Evolutionary conservation across 2,113 vertebrate genomes (phyloP), one percentile per base, ranked within the genome.

Genomic region (Cochlearius cochlearius): DNA sequence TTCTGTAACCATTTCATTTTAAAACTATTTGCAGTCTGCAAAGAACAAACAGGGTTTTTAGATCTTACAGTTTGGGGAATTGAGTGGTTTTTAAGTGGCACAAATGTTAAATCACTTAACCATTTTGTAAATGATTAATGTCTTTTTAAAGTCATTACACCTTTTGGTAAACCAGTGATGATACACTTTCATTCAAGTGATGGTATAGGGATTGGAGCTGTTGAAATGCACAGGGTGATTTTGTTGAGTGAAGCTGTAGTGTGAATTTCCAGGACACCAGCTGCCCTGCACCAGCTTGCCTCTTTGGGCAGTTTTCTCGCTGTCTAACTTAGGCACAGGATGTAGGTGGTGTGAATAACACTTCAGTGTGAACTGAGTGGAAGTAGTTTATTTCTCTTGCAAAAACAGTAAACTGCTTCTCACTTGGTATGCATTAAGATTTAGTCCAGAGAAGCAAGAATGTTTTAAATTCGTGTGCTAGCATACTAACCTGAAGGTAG

Each of bases 331-430:
- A 82, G 41, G 92, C 94, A 90, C 53, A 86, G 92, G 87, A 73
- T 93, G 96, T 97, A 95, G 96, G 96, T 96, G 93, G 96, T 96
- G 96, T 63, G 81, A 96, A 94, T 73, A 93, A 79, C 96, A 83
- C 94, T 88, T 94, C 30, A 53, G 7, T 45, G 85, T 93, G 92
- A 96, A 83, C 90, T 38, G 88, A 88, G 73, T 94, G 92, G 78
- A 96, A 93, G 74, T 66, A 72, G 30, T 91, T 96, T 91, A 73
- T 88, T 94, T 93, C 81, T 94, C 71, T 76, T 76, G 66, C 74
- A 90, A 94, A 94, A 73, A 71, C 69, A 63, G n/a, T 66, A 69
- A 83, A 73, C 55, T 94, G 88, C 95, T 95, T 94, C 90, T 90
- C 75, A 36, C 38, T 95, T 86, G 55, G 19, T 90, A 15, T 55